These are phyloP conservation scores for Montipora cactus DNA, from an alignment of 64 coral and sea anemone species.

Conservation along the genomic window DNA sequence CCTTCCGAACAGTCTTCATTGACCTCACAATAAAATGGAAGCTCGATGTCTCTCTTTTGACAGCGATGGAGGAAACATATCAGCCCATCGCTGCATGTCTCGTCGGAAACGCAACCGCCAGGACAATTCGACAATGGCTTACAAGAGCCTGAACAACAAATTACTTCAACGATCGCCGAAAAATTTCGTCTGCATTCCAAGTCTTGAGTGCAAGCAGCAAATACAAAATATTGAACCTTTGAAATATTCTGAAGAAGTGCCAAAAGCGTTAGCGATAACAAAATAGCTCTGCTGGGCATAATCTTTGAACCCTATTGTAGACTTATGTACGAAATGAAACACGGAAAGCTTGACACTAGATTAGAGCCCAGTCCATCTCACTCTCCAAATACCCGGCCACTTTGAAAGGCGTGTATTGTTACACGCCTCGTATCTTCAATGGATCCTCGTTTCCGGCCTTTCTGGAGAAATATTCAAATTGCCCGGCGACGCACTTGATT, in stretches of 20 bases:
- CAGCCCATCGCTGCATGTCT: not conserved
- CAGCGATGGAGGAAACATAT: conserved; percentile 14
- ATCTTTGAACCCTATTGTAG: no score
- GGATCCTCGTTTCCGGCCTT: no score
- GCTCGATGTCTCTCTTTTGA: not conserved
- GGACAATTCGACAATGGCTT: not conserved
- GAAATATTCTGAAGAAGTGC: conserved; percentile 23
- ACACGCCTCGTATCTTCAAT: no score
- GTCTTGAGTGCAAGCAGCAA: conserved; percentile 3
- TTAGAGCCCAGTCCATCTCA: not conserved
- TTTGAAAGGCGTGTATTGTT: no score
- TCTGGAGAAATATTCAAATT: no score
- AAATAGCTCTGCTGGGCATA: not conserved
- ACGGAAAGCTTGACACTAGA: no score
- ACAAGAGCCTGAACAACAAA: conserved; percentile 29
- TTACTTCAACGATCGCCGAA: not conserved
- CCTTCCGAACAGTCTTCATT: not conserved
- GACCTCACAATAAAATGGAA: not conserved
- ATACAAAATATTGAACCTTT: not conserved
- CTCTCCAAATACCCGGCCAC: no score
- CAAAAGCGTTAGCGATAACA: not conserved
- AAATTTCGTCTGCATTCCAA: not conserved
- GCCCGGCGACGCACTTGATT: no score
- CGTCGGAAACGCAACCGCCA: not conserved
- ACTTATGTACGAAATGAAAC: no score